Percentiles rank a stretch among this genome's conserved stretches.
Evolutionary conservation across 2,113 vertebrate species (phyloP).

Genomic region (Recurvirostra avosetta): DNA sequence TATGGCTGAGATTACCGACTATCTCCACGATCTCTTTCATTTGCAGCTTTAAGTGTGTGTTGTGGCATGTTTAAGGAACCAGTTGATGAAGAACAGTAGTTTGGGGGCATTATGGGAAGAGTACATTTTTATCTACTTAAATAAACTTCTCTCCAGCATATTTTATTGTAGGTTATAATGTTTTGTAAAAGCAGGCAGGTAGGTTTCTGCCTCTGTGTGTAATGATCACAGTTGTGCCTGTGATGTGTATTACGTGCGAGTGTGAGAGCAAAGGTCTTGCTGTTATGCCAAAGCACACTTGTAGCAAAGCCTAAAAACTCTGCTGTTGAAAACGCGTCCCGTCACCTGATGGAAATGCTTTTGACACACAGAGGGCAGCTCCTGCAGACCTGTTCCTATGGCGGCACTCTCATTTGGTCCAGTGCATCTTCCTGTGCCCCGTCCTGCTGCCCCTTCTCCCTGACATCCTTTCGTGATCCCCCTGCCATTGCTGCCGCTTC

Average conservation of each 20-base stretch:
- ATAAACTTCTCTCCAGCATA: not conserved
- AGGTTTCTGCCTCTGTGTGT: not conserved
- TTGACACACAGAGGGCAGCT: not conserved
- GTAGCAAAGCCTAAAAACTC: not conserved
- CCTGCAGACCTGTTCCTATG: not conserved
- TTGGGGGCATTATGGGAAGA: not conserved
- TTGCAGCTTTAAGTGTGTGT: conserved; percentile 24
- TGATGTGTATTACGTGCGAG: not conserved
- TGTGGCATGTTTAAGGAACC: conserved; percentile 27
- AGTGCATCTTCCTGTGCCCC: not conserved
- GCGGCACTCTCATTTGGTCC: not conserved
- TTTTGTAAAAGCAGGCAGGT: not conserved
- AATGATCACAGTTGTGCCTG: not conserved
- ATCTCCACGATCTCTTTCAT: not conserved
- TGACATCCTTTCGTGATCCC: not conserved
- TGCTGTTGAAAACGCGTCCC: not conserved
- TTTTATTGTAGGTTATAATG: not conserved
- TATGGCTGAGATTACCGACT: not conserved
- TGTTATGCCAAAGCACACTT: not conserved
- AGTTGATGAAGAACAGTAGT: conserved; percentile 12
- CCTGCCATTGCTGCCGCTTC: not conserved
- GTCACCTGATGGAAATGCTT: not conserved
- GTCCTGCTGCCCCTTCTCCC: not conserved
- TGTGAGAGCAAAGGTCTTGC: not conserved
- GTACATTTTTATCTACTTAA: not conserved